Conservation (phyloP, 1,140 invertebrate genomes). For the Gonatopus flavifemur region DNA sequence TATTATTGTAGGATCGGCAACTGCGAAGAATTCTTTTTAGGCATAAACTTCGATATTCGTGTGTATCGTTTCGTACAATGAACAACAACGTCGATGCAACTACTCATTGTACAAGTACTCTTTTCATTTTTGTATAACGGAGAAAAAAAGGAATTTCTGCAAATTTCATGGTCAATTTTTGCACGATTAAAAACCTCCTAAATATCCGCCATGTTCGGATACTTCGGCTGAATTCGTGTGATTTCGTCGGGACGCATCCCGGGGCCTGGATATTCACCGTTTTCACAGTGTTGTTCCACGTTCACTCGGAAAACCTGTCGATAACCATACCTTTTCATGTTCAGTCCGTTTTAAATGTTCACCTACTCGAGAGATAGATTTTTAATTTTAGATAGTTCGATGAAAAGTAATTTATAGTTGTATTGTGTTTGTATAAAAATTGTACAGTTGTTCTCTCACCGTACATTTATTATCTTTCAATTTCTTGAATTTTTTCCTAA, state of each 20-base stretch:
- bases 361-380: not conserved
- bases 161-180: not conserved
- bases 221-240: constrained; percentile 16
- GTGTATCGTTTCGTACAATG: no score
- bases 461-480: not conserved
- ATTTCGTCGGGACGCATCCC: constrained; percentile 19
- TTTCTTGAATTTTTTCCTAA: not conserved
- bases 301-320: constrained; percentile 13
- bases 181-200: not conserved
- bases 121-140: not conserved
- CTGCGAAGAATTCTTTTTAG: no score
- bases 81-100: no score
- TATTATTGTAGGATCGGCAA: no score
- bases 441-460: not conserved
- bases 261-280: constrained; percentile 22
- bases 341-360: not conserved
- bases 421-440: constrained; percentile 1
- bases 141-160: not conserved
- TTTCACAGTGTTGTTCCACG: no score
- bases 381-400: not conserved
- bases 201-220: constrained; percentile 12
- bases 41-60: no score
- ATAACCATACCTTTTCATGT: constrained; percentile 12
- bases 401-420: not conserved
- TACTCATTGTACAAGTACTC: no score